Conservation (phyloP, 2,113 vertebrate species). For the Todiramphus saurophagus region DNA sequence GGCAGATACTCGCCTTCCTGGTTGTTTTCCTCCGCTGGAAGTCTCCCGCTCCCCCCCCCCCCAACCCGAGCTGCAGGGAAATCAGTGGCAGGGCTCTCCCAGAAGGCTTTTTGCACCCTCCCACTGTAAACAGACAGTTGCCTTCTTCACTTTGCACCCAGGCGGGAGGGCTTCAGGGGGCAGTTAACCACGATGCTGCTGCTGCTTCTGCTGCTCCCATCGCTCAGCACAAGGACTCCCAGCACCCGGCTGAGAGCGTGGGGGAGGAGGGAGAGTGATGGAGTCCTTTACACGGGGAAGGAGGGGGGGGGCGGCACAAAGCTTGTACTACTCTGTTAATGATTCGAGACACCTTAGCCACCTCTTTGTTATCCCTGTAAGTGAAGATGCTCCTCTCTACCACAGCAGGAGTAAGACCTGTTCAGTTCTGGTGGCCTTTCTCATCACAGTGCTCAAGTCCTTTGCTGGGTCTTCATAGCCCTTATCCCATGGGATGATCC, state of each 20-base stretch:
- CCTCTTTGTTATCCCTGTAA: not conserved
- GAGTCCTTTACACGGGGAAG: not conserved
- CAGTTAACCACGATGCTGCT: not conserved
- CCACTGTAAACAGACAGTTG: constrained; percentile 2
- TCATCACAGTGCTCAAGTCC: too few species aligned
- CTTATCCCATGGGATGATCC: not conserved
- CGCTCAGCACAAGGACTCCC: not conserved
- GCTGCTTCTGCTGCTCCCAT: not conserved
- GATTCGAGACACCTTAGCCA: not conserved
- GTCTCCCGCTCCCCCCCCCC: not conserved
- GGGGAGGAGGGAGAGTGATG: not conserved
- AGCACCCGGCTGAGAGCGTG: not conserved
- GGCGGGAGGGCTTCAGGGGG: not conserved
- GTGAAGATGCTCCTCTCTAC: not conserved
- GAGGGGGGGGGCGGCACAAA: not conserved
- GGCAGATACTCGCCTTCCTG: constrained; percentile 25
- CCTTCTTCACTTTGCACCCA: not conserved
- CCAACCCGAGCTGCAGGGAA: not conserved
- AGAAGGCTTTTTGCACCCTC: constrained; percentile 35
- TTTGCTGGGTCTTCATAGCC: not conserved
- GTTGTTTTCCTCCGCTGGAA: constrained; percentile 43
- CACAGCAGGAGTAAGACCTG: rapidly evolving
- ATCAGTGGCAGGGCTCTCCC: not conserved
- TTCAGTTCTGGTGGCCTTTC: not conserved
- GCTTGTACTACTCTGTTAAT: not conserved